Evolutionary conservation across 2,888 invertebrate genomes (phyloP).

Genomic region (Creontiades dilutus): DNA sequence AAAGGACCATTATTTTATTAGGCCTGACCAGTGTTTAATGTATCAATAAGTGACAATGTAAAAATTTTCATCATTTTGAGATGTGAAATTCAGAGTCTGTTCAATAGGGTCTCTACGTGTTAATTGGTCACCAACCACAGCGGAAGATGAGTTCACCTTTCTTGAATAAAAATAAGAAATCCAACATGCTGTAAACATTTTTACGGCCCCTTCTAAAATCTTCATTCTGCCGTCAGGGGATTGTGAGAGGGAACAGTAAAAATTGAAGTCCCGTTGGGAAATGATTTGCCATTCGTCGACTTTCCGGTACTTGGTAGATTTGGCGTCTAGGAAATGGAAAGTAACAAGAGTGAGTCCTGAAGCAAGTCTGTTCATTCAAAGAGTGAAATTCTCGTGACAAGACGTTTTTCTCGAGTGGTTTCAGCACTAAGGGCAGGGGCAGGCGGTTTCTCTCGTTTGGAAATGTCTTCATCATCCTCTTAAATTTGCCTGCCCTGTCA

Average conservation of each 20-base stretch:
- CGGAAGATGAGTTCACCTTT: neutral
- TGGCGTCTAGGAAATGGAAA: neutral
- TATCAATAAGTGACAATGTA: too few relatives aligned
- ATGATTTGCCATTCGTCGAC: neutral
- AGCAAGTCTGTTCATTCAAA: slow-evolving; percentile 20
- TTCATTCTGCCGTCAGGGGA: neutral
- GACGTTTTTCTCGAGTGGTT: neutral
- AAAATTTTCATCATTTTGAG: too few relatives aligned
- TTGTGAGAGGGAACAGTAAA: neutral
- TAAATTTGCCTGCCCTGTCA: too few relatives aligned
- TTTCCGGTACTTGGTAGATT: neutral
- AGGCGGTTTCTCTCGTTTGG: too few relatives aligned
- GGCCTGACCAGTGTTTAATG: too few relatives aligned
- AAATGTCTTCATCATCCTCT: too few relatives aligned
- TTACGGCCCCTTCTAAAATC: neutral
- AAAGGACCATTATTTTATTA: too few relatives aligned
- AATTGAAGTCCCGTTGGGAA: neutral
- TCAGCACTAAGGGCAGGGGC: too few relatives aligned
- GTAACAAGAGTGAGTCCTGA: neutral
- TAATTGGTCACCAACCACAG: too few relatives aligned
- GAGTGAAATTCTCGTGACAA: neutral
- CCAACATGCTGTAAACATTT: neutral
- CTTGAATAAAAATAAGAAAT: neutral
- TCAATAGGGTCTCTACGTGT: too few relatives aligned
- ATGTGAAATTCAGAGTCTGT: too few relatives aligned